These are phyloP conservation scores for Lepas anatifera DNA, from an alignment of 2,888 invertebrate species.

Conservation along the genomic window DNA sequence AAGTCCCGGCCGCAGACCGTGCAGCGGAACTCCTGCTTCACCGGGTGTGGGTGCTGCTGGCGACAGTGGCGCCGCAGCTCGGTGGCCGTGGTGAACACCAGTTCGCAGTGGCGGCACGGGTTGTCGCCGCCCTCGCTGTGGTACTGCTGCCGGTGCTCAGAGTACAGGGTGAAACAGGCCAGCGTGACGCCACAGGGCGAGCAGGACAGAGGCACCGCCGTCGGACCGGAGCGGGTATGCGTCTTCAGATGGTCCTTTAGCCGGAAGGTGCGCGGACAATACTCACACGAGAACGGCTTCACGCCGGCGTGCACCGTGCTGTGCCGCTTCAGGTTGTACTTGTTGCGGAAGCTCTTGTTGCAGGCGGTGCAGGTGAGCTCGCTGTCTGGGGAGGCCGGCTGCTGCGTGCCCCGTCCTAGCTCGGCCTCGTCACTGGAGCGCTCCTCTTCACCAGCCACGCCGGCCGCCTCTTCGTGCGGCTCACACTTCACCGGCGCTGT, in stretches of 20 bases:
- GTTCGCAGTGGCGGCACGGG: constrained; percentile 9
- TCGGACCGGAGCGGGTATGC: background rate
- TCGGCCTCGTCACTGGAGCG: background rate
- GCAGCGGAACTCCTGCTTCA: constrained; percentile 11
- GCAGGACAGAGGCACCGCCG: background rate
- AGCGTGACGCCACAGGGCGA: constrained; percentile 2
- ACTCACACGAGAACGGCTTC: background rate
- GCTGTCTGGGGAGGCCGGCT: background rate
- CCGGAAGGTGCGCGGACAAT: background rate
- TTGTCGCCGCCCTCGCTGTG: constrained; percentile 5
- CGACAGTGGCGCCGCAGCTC: constrained; percentile 8
- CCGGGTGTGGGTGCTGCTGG: constrained; percentile 9
- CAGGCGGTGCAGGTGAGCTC: background rate
- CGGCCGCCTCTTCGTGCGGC: background rate
- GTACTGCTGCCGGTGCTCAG: constrained; percentile 6
- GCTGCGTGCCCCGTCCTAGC: background rate
- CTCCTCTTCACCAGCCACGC: background rate
- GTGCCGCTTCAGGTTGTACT: constrained; percentile 13
- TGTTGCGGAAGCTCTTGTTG: constrained; percentile 9
- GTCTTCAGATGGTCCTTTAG: constrained; percentile 10
- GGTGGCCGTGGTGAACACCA: constrained; percentile 11
- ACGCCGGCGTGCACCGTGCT: constrained; percentile 1
- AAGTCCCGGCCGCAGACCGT: background rate
- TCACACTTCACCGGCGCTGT: background rate
- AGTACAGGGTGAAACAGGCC: background rate